Evolutionary conservation across 37 sponge, comb jelly and placozoan genomes (phyloP).

Genomic region (Axinella damicornis): DNA sequence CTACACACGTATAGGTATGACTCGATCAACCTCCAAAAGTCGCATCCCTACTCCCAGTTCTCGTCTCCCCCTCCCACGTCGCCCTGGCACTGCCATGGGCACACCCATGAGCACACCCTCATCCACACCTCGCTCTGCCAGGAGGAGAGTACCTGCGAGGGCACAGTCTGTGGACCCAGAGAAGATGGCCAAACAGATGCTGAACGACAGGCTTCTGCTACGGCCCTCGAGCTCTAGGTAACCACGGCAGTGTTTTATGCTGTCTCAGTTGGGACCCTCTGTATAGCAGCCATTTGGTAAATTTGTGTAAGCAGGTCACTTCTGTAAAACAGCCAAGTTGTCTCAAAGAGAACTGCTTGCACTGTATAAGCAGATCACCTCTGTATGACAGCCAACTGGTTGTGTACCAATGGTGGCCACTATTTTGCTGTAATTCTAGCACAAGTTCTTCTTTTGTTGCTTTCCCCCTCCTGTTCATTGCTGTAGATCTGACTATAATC

Average conservation of each 20-base stretch:
- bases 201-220: neutral
- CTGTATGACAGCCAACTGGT: too few relatives aligned
- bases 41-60: slow-evolving; percentile 12
- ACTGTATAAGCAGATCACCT: too few relatives aligned
- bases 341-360: too few relatives aligned
- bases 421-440: too few relatives aligned
- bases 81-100: slow-evolving; percentile 13
- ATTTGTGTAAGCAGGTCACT: too few relatives aligned
- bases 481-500: slow-evolving; percentile 44
- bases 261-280: too few relatives aligned
- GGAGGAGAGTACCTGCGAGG: slow-evolving; percentile 34
- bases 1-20: too few relatives aligned
- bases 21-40: neutral
- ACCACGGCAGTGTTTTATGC: neutral
- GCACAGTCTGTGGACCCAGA: slow-evolving; percentile 59
- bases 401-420: too few relatives aligned
- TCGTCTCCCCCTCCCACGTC: neutral
- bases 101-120: neutral
- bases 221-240: neutral
- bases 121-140: neutral
- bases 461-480: too few relatives aligned
- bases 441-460: too few relatives aligned
- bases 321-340: too few relatives aligned
- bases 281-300: too few relatives aligned
- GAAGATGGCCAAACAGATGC: slow-evolving; percentile 29